Conservation (phyloP, 2,113 vertebrate species). For the Percopsis transmontana region DNA sequence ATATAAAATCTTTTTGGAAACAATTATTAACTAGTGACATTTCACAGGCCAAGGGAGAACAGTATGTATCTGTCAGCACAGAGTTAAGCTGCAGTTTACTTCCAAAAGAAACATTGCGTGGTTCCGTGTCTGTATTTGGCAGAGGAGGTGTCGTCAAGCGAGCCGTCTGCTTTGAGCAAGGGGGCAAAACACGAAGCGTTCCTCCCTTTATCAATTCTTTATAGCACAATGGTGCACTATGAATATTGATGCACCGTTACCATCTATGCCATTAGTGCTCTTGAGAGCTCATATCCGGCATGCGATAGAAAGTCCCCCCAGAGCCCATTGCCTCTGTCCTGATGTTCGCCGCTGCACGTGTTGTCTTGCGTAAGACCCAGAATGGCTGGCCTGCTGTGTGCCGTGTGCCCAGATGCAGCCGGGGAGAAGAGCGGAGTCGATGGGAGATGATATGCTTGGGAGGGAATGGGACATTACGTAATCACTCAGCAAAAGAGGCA, state of each 20-base stretch:
- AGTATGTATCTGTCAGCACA: too few relatives aligned
- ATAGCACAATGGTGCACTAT: constrained; percentile 20
- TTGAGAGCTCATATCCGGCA: not conserved
- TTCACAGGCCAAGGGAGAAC: too few relatives aligned
- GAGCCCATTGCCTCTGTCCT: not conserved
- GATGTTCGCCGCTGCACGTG: not conserved
- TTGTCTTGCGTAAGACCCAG: not conserved
- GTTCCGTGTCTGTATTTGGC: not conserved
- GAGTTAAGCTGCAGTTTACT: too few relatives aligned
- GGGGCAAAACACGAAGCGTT: constrained; percentile 40
- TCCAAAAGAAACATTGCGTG: not conserved
- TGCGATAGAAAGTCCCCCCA: not conserved
- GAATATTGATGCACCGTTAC: constrained; percentile 26
- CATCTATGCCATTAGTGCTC: constrained; percentile 1
- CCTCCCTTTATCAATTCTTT: constrained; percentile 64
- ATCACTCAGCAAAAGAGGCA: constrained; percentile 55
- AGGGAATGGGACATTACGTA: constrained; percentile 59
- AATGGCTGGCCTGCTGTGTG: too few relatives aligned
- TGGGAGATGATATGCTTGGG: not conserved
- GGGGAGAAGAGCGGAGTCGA: not conserved
- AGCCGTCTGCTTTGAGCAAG: constrained; percentile 27
- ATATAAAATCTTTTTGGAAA: too few relatives aligned
- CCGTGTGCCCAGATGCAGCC: not conserved
- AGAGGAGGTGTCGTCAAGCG: not conserved
- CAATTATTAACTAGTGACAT: too few relatives aligned